These are phyloP conservation scores for Agriopis aurantiaria DNA, from an alignment of 2,888 invertebrate genomes.

Conservation along the genomic window DNA sequence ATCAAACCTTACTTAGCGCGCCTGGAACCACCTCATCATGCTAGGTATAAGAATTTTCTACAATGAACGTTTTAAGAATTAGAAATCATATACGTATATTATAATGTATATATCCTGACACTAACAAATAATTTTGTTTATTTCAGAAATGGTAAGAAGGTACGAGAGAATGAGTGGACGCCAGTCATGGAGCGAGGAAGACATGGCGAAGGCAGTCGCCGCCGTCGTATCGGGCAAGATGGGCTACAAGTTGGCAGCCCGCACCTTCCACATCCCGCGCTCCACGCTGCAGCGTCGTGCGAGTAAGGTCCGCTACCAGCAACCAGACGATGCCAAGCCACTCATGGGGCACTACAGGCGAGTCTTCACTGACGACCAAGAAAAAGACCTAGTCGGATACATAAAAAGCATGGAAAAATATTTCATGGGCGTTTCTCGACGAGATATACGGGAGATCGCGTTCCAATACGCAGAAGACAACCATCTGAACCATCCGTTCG, in stretches of 20 bases:
- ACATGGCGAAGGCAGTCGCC: constrained; percentile 82
- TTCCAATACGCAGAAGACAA: constrained; percentile 83
- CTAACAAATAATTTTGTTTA: constrained; percentile 25
- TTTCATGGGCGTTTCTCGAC: constrained; percentile 81
- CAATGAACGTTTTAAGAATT: neutral
- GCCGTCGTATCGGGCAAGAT: constrained; percentile 83
- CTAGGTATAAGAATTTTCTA: constrained; percentile 16
- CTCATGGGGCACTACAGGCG: constrained; percentile 81
- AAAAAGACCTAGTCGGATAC: constrained; percentile 81
- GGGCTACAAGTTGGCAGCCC: constrained; percentile 82
- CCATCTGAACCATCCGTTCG: constrained; percentile 78
- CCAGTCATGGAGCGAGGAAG: constrained; percentile 83
- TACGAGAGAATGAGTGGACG: constrained; percentile 84
- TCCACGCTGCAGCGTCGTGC: constrained; percentile 81
- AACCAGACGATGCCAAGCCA: constrained; percentile 78
- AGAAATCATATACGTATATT: neutral
- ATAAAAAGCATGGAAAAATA: constrained; percentile 83
- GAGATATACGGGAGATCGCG: constrained; percentile 81
- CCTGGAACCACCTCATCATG: constrained; percentile 17
- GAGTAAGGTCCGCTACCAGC: constrained; percentile 79
- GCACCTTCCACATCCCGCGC: constrained; percentile 81
- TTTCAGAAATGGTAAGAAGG: constrained; percentile 83
- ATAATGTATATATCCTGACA: too few species aligned
- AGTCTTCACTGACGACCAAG: constrained; percentile 82
- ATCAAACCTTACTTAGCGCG: constrained; percentile 36